phyloP scores from a whole-genome alignment of 2,797 vertebrate species.

The Argyrosomus regius region DNA sequence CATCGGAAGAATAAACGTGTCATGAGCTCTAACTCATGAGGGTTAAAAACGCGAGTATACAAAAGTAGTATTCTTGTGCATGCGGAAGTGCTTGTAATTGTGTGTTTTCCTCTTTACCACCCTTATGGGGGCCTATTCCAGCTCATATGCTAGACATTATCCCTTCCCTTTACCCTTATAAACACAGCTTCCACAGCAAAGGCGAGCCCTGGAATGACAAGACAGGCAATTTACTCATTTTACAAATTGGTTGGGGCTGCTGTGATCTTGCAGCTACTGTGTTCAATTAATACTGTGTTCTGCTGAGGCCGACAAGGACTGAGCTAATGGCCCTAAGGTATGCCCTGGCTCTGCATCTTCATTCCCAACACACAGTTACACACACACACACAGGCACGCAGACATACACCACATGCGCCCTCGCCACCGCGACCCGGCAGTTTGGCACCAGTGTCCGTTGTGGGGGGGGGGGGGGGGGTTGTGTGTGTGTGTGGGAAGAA shows the following conservation, averaged over 20 bases:
- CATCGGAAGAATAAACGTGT: neutral
- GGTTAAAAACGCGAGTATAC: neutral
- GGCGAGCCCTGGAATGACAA: constrained; percentile 56
- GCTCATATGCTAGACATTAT: constrained; percentile 67
- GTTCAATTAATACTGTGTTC: constrained; percentile 70
- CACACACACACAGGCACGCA: constrained; percentile 42
- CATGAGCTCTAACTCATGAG: neutral
- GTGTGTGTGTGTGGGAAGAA: constrained; percentile 14
- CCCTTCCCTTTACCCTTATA: constrained; percentile 47
- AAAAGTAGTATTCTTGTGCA: neutral
- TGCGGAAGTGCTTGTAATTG: constrained; percentile 23
- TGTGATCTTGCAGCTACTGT: constrained; percentile 73
- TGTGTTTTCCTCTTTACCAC: constrained; percentile 21
- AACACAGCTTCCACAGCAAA: constrained; percentile 59
- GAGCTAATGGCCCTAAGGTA: constrained; percentile 73
- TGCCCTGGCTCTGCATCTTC: constrained; percentile 63
- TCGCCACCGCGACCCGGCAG: constrained; percentile 70
- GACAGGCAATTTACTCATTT: constrained; percentile 75
- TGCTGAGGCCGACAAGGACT: constrained; percentile 55
- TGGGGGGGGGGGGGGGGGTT: constrained; percentile 10
- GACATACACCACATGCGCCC: constrained; percentile 69
- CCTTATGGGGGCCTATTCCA: constrained; percentile 21
- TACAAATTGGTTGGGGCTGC: constrained; percentile 67
- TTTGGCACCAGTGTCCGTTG: constrained; percentile 70
- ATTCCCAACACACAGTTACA: constrained; percentile 48